Base-by-base conservation (phyloP, 1,140 invertebrate species). In the Bemisia tabaci region DNA sequence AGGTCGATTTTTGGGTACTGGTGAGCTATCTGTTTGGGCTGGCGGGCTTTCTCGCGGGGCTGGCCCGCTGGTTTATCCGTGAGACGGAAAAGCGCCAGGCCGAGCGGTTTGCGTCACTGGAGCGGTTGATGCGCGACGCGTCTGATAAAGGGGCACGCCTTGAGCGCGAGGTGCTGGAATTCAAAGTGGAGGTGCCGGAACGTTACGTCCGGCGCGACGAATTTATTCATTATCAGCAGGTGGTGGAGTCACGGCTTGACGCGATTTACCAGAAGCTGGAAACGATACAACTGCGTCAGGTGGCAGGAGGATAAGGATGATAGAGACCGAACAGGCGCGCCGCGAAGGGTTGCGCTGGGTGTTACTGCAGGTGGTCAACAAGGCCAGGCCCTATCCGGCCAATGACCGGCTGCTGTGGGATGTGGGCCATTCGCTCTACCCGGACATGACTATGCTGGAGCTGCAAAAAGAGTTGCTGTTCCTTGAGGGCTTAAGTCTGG, bases 401-500 rank as follows among this genome's bases (percentile, higher is more conserved):
- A 59, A 59, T 59, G 58, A 59, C 58, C 58, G 58, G 58, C 58
- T 59, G 58, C 58, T 59, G 58, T 59, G 58, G 58, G 58, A 59
- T 59, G 58, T 59, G 58, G 58, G 58, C 58, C 58, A 59, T 59
- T 59, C 58, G 58, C 58, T 59, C 58, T 59, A 59, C 58, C 58
- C 58, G 58, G n/a, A 59, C n/a, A 59, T 59, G 58, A 59, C 58
- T n/a, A 59, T 59, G 58, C 58, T 59, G 58, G 58, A 59, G 58
- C 58, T 59, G 58, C 58, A 59, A 59, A 59, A 59, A 59, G 58
- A 59, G 58, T 59, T 59, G 58, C 58, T 59, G 58, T 59, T 59
- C 58, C 58, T 59, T 59, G 58, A 59, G 58, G 58, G 58, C 58
- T 59, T 59, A 59, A 59, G 58, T n/a, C 58, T 59, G 58, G 58